Evolutionary conservation across 2,797 vertebrate genomes (phyloP).

Genomic region (Neosilurus mollespiculum): DNA sequence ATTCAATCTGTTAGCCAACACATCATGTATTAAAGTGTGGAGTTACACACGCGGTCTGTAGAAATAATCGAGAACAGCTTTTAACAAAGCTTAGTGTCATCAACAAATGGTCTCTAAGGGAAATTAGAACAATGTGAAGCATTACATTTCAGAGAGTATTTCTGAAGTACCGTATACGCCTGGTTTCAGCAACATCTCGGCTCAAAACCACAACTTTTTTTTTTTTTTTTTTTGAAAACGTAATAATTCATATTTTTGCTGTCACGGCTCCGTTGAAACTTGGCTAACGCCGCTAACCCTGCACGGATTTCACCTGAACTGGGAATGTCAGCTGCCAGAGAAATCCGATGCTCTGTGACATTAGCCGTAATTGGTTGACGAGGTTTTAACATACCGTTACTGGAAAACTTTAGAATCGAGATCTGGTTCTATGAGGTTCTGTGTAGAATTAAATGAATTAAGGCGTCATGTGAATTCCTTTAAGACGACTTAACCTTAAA

Average conservation of each 20-base stretch:
- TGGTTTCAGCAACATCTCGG: conserved; percentile 23
- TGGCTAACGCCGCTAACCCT: no score
- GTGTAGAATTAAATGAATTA: background rate
- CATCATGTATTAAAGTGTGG: conserved; percentile 11
- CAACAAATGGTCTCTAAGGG: conserved; percentile 38
- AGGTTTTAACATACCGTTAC: background rate
- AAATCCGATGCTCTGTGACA: background rate
- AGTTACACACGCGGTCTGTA: conserved; percentile 29
- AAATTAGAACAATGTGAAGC: conserved; percentile 46
- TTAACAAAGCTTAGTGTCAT: conserved; percentile 46
- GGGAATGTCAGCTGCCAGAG: conserved; percentile 1
- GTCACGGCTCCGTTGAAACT: background rate
- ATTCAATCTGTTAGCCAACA: conserved; percentile 17
- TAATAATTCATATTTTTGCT: conserved; percentile 26
- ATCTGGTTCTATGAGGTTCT: background rate
- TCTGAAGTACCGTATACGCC: background rate
- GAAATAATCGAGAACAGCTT: conserved; percentile 38
- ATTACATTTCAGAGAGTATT: conserved; percentile 37
- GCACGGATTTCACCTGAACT: background rate
- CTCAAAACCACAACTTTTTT: conserved; percentile 32
- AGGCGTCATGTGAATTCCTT: background rate
- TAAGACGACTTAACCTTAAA: background rate
- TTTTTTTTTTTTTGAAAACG: background rate
- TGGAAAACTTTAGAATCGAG: conserved; percentile 15
- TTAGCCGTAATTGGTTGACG: conserved; percentile 2